Evolutionary conservation across 2,797 vertebrate genomes (phyloP), one percentile per base, ranked within the genome.

Genomic region (Cossypha polioptera): DNA sequence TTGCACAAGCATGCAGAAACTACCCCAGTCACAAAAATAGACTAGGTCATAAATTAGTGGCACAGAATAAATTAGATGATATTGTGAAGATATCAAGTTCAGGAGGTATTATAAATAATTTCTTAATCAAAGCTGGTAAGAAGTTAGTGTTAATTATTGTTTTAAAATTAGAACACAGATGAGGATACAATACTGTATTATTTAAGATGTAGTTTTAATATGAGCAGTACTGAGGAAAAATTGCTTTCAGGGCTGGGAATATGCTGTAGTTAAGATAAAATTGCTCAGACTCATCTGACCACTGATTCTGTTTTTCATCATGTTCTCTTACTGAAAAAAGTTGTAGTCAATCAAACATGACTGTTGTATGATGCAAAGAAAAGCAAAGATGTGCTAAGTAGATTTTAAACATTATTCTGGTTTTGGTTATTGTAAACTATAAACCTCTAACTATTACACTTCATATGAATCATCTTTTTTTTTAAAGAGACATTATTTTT

Each of bases 351-450:
- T 96, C 91, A 90, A 92, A 66, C 35, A 74, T 85, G 86, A 33
- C 53, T 38, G 6, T 75, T 88, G 78, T 92, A 61, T 66, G 63
- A 74, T 67, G 31, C 58, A 72, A 79, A 13, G 31, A 78, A 65
- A 93, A 94, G 66, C 66, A 88, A 35, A 86, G 81, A 87, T 92
- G 84, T 84, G 67, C 88, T 81, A 86, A 87, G 26, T 28, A 71
- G 84, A 28, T 78, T 78, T 90, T 86, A 54, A 77, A 33, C 26
- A 29, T 86, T 26, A 53, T 92, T 96, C 69, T 61, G 33, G 65
- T 81, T 97, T 90, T 94, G 88, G 62, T 83, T 91, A 68, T 94
- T 93, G 88, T 93, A 94, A 97, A 97, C 94, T 92, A 86, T 38
- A 88, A 94, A 85, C 28, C 61, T 71, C 61, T 86, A 94, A 82